Conservation (phyloP, 2,888 invertebrate genomes). For the Caenorhabditis wallacei region DNA sequence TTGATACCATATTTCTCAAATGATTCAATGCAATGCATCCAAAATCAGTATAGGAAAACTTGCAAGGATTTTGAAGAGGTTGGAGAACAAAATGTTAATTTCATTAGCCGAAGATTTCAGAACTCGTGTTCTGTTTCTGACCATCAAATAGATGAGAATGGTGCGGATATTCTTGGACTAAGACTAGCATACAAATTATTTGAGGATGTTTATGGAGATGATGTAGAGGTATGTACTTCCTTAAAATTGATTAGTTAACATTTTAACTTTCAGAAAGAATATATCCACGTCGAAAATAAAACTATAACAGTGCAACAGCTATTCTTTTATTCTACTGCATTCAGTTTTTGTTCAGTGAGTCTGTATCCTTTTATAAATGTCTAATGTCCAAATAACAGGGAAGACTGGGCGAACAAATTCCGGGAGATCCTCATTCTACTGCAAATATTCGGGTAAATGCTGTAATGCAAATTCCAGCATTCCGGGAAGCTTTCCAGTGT, state of each 20-base stretch:
- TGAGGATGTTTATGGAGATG: conserved; percentile 2
- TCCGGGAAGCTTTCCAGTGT: conserved; percentile 18
- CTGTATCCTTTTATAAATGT: not conserved
- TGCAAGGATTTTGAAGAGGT: conserved; percentile 32
- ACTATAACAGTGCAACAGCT: conserved; percentile 20
- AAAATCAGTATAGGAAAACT: conserved; percentile 26
- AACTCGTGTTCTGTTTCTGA: not conserved
- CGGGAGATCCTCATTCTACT: not conserved
- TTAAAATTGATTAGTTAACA: not conserved
- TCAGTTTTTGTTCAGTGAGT: not conserved
- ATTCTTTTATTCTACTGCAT: conserved; percentile 24
- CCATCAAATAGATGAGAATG: conserved; percentile 38
- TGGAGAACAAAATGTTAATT: too few relatives aligned
- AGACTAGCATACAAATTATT: conserved; percentile 36
- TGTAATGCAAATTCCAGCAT: conserved; percentile 1
- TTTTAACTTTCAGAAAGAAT: conserved; percentile 3
- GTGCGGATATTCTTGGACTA: conserved; percentile 28
- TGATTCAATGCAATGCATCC: conserved; percentile 25
- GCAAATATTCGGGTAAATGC: not conserved
- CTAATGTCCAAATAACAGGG: not conserved
- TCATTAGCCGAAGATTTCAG: too few relatives aligned
- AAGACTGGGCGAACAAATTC: not conserved
- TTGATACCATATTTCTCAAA: conserved; percentile 21
- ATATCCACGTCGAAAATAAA: not conserved
- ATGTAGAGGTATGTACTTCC: too few relatives aligned